phyloP scores from a whole-genome alignment of 2,888 invertebrate species.

The Allophyes oxyacanthae region DNA sequence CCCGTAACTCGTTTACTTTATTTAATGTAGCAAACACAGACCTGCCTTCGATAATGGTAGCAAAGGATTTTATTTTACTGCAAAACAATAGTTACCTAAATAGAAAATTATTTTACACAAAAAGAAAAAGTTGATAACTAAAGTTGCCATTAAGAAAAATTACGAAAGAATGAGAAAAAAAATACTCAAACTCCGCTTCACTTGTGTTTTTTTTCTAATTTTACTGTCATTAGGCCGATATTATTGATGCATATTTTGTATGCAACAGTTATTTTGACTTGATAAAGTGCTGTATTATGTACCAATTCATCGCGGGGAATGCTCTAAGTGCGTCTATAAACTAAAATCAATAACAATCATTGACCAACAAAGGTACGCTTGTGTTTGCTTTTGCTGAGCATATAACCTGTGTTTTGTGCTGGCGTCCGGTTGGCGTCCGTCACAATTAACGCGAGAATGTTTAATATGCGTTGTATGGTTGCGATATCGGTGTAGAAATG shows the following conservation, averaged over 20 bases:
- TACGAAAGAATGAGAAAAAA: constrained; percentile 81
- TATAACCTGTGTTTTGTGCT: constrained; percentile 89
- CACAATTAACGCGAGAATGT: constrained; percentile 79
- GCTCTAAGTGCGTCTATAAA: constrained; percentile 84
- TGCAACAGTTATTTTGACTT: constrained; percentile 86
- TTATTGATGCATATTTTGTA: constrained; percentile 88
- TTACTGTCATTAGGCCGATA: constrained; percentile 88
- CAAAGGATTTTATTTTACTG: too few relatives aligned
- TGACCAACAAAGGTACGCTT: constrained; percentile 90
- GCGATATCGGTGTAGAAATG: constrained; percentile 66
- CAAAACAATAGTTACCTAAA: background rate
- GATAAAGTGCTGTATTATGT: constrained; percentile 85
- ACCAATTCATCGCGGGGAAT: constrained; percentile 79
- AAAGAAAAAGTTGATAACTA: background rate
- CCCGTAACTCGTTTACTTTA: too few relatives aligned
- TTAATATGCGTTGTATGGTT: constrained; percentile 69
- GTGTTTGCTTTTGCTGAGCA: constrained; percentile 85
- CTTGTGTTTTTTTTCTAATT: constrained; percentile 89
- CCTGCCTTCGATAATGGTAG: too few relatives aligned
- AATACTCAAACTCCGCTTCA: constrained; percentile 85
- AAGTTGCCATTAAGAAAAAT: constrained; percentile 50
- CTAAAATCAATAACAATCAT: constrained; percentile 89
- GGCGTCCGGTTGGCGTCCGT: constrained; percentile 89
- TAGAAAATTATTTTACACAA: background rate
- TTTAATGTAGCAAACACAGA: too few relatives aligned